phyloP scores from a whole-genome alignment of 2,113 vertebrate genomes.

The Mungos mungo region DNA sequence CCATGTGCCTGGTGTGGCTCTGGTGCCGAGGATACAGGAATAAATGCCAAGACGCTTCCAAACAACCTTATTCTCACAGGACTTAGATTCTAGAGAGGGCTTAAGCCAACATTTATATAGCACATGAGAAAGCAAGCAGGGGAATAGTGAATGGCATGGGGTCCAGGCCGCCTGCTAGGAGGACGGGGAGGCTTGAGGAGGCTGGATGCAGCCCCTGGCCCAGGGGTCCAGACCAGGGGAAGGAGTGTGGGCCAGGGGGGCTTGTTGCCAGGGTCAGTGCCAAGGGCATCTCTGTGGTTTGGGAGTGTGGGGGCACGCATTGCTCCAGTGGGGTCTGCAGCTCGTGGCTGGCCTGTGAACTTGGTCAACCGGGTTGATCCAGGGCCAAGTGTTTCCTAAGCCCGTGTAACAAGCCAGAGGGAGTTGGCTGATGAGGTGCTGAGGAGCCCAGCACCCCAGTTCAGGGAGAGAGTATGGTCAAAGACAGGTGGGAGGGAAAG shows the following conservation, averaged over 20 bases:
- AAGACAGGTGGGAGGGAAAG: too few relatives aligned
- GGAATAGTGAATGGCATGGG: background rate
- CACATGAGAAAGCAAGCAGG: background rate
- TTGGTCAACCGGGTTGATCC: too few relatives aligned
- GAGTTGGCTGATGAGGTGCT: background rate
- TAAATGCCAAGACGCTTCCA: background rate
- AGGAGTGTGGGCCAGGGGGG: background rate
- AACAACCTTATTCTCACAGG: background rate
- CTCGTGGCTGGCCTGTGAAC: background rate
- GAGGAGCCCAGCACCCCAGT: background rate
- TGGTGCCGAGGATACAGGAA: background rate
- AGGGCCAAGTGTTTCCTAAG: background rate
- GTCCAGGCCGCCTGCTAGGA: background rate
- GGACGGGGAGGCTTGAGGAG: background rate
- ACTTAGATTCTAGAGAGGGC: background rate
- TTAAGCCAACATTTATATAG: background rate
- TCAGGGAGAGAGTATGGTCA: background rate
- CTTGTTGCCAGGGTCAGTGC: background rate
- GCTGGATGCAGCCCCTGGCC: too few relatives aligned
- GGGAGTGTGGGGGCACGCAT: background rate
- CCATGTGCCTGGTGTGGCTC: background rate
- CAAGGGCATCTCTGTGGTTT: background rate
- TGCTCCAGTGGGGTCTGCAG: background rate
- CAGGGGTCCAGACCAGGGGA: background rate
- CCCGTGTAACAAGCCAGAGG: background rate